Conservation (phyloP, 2,888 invertebrate genomes). For the Tinea pellionella region DNA sequence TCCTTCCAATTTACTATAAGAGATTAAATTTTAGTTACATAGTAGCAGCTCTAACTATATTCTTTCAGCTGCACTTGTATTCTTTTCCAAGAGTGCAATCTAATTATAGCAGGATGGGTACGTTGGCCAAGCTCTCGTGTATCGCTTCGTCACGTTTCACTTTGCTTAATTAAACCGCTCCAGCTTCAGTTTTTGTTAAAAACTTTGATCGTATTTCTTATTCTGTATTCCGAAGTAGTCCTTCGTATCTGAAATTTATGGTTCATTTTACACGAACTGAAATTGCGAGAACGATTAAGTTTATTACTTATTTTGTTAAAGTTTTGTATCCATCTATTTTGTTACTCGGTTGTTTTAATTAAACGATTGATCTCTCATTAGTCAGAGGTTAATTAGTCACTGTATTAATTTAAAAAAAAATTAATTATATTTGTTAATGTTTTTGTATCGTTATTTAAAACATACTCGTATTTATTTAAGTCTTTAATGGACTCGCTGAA, state of each 20-base stretch:
- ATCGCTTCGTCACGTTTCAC: constrained; percentile 42
- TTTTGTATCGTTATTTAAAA: too few relatives aligned
- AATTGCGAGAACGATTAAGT: background rate
- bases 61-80: constrained; percentile 8
- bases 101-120: constrained; percentile 11
- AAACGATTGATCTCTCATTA: background rate
- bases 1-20: too few relatives aligned
- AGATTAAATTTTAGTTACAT: background rate
- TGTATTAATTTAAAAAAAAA: background rate
- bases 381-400: background rate
- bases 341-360: background rate
- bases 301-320: constrained; percentile 10
- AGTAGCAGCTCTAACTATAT: background rate
- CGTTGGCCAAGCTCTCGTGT: constrained; percentile 11
- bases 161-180: constrained; percentile 49
- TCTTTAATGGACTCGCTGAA: too few relatives aligned
- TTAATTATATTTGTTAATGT: too few relatives aligned
- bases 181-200: constrained; percentile 25
- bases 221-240: background rate
- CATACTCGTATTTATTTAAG: too few relatives aligned
- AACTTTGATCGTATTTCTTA: constrained; percentile 12
- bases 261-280: constrained; percentile 7
- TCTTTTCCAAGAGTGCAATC: constrained; percentile 11
- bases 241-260: constrained; percentile 5
- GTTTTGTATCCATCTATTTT: background rate